phyloP scores from a whole-genome alignment of 1,140 invertebrate species.

The Caenorhabditis remanei region DNA sequence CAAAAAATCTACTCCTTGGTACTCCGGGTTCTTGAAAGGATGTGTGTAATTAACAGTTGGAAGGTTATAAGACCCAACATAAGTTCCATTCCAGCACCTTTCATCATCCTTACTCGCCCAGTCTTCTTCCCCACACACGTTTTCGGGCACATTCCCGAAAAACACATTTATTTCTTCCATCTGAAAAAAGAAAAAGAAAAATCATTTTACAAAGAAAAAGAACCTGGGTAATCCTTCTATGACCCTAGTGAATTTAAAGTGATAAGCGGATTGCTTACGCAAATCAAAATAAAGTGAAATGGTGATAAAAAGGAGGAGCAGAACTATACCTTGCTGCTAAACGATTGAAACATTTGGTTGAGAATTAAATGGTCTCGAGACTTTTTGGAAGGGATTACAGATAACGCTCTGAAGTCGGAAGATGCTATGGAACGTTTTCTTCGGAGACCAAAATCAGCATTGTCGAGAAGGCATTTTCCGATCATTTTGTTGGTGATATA shows the following conservation, averaged over 20 bases:
- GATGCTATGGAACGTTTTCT: neutral
- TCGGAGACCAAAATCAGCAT: neutral
- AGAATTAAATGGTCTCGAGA: conserved; percentile 29
- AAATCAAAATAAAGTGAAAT: neutral
- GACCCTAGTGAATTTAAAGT: conserved; percentile 5
- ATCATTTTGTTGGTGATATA: conserved; percentile 51
- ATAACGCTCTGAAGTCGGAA: neutral
- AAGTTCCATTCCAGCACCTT: conserved; percentile 55
- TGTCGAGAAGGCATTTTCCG: conserved; percentile 23
- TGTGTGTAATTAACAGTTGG: conserved; percentile 35
- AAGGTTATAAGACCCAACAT: neutral
- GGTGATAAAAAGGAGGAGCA: conserved; percentile 48
- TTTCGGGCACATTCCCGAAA: conserved; percentile 44
- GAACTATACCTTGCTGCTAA: conserved; percentile 18
- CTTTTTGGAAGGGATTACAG: neutral
- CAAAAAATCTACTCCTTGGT: conserved; percentile 44
- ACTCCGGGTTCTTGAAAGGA: conserved; percentile 52
- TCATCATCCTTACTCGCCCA: conserved; percentile 34
- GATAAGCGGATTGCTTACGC: conserved; percentile 7
- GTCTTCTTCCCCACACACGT: conserved; percentile 28
- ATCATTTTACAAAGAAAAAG: neutral
- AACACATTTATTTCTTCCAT: conserved; percentile 17
- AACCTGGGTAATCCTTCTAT: neutral
- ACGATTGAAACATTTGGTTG: conserved; percentile 39
- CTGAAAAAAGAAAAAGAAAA: conserved; percentile 33